phyloP scores from a whole-genome alignment of 2,113 vertebrate genomes.

The Bufo bufo region DNA sequence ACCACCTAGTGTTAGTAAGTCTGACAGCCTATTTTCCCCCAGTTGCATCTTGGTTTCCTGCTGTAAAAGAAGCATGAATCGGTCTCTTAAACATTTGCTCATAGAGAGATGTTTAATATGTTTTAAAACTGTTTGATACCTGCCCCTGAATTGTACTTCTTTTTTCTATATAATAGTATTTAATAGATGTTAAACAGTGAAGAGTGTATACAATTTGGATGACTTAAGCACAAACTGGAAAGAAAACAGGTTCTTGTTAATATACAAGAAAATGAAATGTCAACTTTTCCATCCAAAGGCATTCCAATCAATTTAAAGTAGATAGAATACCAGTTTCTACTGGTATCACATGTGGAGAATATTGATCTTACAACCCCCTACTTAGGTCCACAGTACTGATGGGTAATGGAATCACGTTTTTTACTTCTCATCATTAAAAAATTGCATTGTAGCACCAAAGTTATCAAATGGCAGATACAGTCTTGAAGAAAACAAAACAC shows the following conservation, averaged over 20 bases:
- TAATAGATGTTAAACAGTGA: background rate
- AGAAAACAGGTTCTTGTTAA: no score
- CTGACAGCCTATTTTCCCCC: background rate
- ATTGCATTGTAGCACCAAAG: no score
- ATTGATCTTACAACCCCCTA: no score
- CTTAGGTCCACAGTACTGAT: no score
- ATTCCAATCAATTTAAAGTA: background rate
- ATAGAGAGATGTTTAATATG: constrained; percentile 3
- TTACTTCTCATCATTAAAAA: no score
- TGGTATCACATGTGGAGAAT: no score
- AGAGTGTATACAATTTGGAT: background rate
- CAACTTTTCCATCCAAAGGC: no score
- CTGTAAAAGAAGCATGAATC: constrained; percentile 19
- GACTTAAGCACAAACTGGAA: background rate
- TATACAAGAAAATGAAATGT: no score
- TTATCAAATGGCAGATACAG: no score
- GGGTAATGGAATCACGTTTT: no score
- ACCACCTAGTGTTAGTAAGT: constrained; percentile 50
- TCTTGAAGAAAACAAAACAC: no score
- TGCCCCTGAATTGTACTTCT: background rate
- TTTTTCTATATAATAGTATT: background rate
- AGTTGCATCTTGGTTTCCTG: background rate
- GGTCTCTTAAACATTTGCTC: background rate
- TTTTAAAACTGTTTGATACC: background rate
- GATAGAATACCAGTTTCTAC: background rate